Evolutionary conservation across 2,888 invertebrate species (phyloP), one percentile per base, ranked within the genome.

Genomic region (Lissocephala sabroskyi): DNA sequence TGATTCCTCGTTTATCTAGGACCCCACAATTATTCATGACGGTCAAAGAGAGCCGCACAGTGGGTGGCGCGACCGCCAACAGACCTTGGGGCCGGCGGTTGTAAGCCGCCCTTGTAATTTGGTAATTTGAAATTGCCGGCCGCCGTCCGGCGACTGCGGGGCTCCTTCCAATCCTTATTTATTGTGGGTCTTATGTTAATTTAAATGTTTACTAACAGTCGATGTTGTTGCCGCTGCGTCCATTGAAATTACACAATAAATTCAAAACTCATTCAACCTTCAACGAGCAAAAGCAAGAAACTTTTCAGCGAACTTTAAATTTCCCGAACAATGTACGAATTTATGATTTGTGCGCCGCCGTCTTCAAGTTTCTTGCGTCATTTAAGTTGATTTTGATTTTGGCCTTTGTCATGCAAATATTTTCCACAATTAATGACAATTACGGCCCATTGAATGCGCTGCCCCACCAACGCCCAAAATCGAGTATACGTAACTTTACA

Each of bases 1-100:
- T 73, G 67, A 76, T 67, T 73, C 60, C 23, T 23, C 68, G 61
- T 61, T 76, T 67, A 76, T 76, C 74, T 73, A 56, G 55, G 62
- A 61, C 54, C 53, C 53, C 53, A 67, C 23, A 67, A 67, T 67
- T 67, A 67, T 67, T 67, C 77, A 76, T 76, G 64, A 60, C 65
- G 39, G 28, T 48, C 51, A 41, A 41, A 40, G 45, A 47, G 52
- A 41, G 44, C 45, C 42, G 23, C 3, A 23, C 4, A 23, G 23
- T 5, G 23, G 23, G 23, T 3, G 23, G 23, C 23, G 23, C 2
- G 1, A 7, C 19, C 4, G 17, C 30, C 29, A 36, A 50, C 47
- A 32, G 50, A 33, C 23, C 36, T 46, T 37, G 36, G 28, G 28
- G 35, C 11, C 44, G 32, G 36, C 46, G 7, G 3, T 23, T 23